Percentiles rank a stretch among this genome's conserved stretches.
phyloP scores from a whole-genome alignment of 2,888 invertebrate species.

The Euproctis similis region DNA sequence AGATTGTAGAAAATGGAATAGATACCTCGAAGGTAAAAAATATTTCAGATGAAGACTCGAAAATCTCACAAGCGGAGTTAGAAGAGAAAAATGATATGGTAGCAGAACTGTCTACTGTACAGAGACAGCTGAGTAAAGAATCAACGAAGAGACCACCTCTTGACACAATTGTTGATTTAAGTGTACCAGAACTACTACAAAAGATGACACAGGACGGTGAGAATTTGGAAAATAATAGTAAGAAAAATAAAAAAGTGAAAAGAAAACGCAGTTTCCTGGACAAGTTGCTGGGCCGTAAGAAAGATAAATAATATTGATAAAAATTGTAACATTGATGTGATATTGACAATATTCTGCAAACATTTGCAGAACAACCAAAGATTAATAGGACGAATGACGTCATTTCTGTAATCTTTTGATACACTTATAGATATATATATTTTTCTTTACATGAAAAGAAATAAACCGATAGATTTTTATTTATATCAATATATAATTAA shows the following conservation, averaged over 20 bases:
- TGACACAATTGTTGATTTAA: conserved; percentile 48
- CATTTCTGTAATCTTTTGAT: conserved; percentile 51
- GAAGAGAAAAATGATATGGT: conserved; percentile 60
- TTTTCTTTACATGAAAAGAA: conserved; percentile 27
- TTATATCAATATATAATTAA: no score
- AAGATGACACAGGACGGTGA: conserved; percentile 60
- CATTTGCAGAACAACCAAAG: conserved; percentile 60
- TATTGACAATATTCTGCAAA: conserved; percentile 37
- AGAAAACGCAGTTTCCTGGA: conserved; percentile 68
- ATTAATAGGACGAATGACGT: conserved; percentile 56
- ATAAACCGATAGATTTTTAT: conserved; percentile 34
- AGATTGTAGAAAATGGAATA: conserved; percentile 44
- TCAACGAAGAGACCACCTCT: conserved; percentile 35
- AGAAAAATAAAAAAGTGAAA: conserved; percentile 55
- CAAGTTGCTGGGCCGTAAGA: conserved; percentile 64
- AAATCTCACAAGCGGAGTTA: conserved; percentile 47
- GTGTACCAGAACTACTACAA: conserved; percentile 58
- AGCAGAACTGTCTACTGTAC: conserved; percentile 49
- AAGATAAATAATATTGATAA: conserved; percentile 42
- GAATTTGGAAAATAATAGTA: conserved; percentile 40
- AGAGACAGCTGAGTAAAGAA: conserved; percentile 49
- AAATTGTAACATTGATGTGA: conserved; percentile 32
- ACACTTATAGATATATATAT: conserved; percentile 41
- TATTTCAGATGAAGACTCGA: conserved; percentile 33
- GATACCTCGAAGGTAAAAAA: conserved; percentile 24